These are phyloP conservation scores for Actinia tenebrosa DNA, from an alignment of 64 coral and sea anemone species.

Conservation along the genomic window DNA sequence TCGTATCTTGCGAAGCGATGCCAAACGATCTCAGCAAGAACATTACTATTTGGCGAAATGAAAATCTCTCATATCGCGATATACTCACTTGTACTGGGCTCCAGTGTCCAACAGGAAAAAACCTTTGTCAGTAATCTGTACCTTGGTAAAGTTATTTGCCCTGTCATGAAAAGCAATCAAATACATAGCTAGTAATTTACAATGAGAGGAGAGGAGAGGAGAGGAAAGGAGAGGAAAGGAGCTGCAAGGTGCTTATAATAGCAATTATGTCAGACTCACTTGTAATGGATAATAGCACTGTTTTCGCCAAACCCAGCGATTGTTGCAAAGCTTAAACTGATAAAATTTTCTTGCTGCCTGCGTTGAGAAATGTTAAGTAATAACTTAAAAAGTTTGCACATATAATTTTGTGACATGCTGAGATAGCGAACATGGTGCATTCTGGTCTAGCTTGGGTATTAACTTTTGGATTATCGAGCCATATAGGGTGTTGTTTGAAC, in stretches of 20 bases:
- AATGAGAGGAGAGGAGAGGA: too few relatives aligned
- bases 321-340: slow-evolving; percentile 80
- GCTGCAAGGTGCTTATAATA: too few relatives aligned
- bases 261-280: slow-evolving; percentile 22
- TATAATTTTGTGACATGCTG: too few relatives aligned
- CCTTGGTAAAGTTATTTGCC: slow-evolving; percentile 61
- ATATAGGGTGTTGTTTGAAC: too few relatives aligned
- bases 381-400: neutral
- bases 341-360: slow-evolving; percentile 71
- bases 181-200: too few relatives aligned
- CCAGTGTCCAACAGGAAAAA: slow-evolving; percentile 70
- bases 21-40: too few relatives aligned
- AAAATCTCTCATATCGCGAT: too few relatives aligned
- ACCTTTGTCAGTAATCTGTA: slow-evolving; percentile 44
- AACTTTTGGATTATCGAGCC: too few relatives aligned
- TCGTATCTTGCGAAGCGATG: too few relatives aligned
- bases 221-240: neutral
- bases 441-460: too few relatives aligned
- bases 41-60: too few relatives aligned
- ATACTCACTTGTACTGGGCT: slow-evolving; percentile 71
- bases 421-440: too few relatives aligned
- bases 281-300: slow-evolving; percentile 89
- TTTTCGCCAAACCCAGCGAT: slow-evolving; percentile 84
- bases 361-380: neutral
- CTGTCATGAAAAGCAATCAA: slow-evolving; percentile 1